Conservation (phyloP, 2,797 vertebrate species). For the Urocyon cinereoargenteus region DNA sequence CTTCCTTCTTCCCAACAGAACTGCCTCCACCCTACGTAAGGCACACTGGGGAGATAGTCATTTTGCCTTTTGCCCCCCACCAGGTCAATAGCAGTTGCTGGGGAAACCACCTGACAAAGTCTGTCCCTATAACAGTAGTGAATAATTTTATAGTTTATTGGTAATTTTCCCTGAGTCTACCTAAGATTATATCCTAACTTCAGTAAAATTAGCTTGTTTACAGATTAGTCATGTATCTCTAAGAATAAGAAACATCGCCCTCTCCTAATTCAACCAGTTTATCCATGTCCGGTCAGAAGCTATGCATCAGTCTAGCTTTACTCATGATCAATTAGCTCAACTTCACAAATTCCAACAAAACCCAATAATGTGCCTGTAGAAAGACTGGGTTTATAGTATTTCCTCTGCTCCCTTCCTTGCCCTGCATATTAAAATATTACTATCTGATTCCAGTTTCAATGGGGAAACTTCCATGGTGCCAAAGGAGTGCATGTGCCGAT, state of each 20-base stretch:
- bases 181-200: slow-evolving; percentile 42
- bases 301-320: neutral
- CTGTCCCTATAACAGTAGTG: neutral
- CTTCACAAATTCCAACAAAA: slow-evolving; percentile 48
- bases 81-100: neutral
- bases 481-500: slow-evolving; percentile 53
- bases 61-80: neutral
- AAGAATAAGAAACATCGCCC: neutral
- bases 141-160: slow-evolving; percentile 20
- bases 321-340: slow-evolving; percentile 21
- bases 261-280: neutral
- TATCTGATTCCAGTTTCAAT: slow-evolving; percentile 49
- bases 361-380: neutral
- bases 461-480: slow-evolving; percentile 55
- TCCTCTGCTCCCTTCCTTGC: slow-evolving; percentile 16
- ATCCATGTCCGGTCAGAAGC: slow-evolving; percentile 3
- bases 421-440: slow-evolving; percentile 41
- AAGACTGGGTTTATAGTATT: neutral
- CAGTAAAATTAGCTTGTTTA: slow-evolving; percentile 58
- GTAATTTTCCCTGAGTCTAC: slow-evolving; percentile 50
- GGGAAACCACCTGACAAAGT: slow-evolving; percentile 16
- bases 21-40: neutral
- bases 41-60: neutral
- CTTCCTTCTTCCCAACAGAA: neutral
- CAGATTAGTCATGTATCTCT: slow-evolving; percentile 13